Evolutionary conservation across 2,888 invertebrate species (phyloP), one percentile per base, ranked within the genome.

Genomic region (Bunonema sp.): DNA sequence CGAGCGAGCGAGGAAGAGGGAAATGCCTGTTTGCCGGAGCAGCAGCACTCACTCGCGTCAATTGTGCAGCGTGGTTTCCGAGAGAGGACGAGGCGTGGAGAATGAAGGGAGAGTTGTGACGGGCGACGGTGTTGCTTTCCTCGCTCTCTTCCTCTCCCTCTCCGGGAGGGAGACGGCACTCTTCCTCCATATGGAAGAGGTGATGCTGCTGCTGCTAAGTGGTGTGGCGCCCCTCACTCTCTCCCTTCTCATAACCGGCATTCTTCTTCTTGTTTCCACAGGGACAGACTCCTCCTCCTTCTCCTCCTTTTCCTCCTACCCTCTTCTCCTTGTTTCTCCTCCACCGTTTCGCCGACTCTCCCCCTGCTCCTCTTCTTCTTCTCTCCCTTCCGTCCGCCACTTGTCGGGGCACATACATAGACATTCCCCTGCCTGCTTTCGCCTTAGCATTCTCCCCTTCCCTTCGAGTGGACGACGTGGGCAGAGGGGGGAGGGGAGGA

Each of bases 311-410:
- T 3, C 28, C 18, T 36, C 19, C 28, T 26, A 1, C 18, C 32
- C n/a, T 32, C 12, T 15, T 32, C 7, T 32, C 15, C 16, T 15
- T 15, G 12, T 32, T 32, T 16, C 5, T 15, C n/a, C n/a, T n/a
- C n/a, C n/a, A n/a, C n/a, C n/a, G n/a, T n/a, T n/a, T n/a, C n/a
- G n/a, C n/a, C n/a, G n/a, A n/a, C 8, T 16, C 32, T 32, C 15
- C n/a, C 16, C 16, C 34, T 34, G 21, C 21, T 34, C 34, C 34
- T 34, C 34, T 4, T 34, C 21, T 23, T 34, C 22, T 20, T 34
- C 34, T 34, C n/a, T 3, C 23, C 10, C 16, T 22, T 26, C 12
- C 8, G 12, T 26, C 12, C 28, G 28, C 12, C 28, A 10, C 8
- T 26, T 10, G 12, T 12, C 12, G 12, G 8, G 8, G 8, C 28